Evolutionary conservation across 2,888 invertebrate genomes (phyloP).

Genomic region (Sphaeridia pumilis): DNA sequence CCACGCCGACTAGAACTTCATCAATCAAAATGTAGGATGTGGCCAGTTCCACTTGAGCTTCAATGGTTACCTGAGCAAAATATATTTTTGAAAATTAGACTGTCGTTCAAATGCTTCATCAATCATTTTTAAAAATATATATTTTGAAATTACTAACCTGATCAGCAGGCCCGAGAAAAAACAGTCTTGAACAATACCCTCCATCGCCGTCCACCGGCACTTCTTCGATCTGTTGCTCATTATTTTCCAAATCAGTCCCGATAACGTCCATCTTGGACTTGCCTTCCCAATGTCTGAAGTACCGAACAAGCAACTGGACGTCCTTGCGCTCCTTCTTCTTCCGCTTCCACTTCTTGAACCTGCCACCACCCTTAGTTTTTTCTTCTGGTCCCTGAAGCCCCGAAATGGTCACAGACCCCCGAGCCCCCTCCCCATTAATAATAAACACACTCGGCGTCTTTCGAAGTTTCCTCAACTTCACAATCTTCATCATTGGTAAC

Average conservation of each 20-base stretch:
- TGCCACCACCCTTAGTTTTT: too few relatives aligned
- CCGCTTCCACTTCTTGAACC: too few relatives aligned
- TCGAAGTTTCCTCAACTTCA: neutral
- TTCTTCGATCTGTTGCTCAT: slow-evolving; percentile 26
- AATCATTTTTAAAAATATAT: too few relatives aligned
- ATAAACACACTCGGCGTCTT: neutral
- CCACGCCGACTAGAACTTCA: slow-evolving; percentile 28
- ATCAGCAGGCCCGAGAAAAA: slow-evolving; percentile 29
- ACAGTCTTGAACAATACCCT: slow-evolving; percentile 25
- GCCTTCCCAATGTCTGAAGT: slow-evolving; percentile 24
- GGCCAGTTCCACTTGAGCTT: slow-evolving; percentile 18
- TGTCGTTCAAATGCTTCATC: neutral
- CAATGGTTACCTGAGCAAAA: slow-evolving; percentile 17
- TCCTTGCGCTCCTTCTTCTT: slow-evolving; percentile 11
- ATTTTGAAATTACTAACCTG: slow-evolving; percentile 19
- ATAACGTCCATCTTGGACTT: slow-evolving; percentile 20
- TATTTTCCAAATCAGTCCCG: slow-evolving; percentile 20
- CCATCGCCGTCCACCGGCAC: slow-evolving; percentile 26
- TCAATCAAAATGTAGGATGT: slow-evolving; percentile 28
- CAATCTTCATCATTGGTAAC: neutral
- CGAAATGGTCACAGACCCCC: neutral
- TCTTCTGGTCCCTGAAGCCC: too few relatives aligned
- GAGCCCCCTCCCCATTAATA: neutral
- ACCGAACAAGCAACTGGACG: slow-evolving; percentile 27
- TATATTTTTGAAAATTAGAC: neutral